These are phyloP conservation scores for Cheilosia impressa DNA, from an alignment of 2,888 invertebrate genomes.

Conservation along the genomic window DNA sequence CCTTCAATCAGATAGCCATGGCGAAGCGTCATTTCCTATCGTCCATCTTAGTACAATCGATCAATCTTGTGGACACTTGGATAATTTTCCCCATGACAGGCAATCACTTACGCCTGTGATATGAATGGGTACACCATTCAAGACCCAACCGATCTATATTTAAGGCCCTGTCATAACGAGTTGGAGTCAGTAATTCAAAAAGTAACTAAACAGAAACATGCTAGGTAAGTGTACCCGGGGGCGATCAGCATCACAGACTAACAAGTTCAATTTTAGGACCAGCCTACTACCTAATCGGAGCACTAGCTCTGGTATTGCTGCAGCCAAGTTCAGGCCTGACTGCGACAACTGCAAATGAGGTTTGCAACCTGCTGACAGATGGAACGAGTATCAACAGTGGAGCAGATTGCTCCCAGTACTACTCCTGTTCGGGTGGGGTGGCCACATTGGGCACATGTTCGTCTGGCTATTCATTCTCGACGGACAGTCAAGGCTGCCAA, in stretches of 20 bases:
- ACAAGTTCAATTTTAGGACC: conserved; percentile 28
- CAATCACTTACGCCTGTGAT: conserved; percentile 28
- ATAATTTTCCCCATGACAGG: not conserved
- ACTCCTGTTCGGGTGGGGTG: conserved; percentile 72
- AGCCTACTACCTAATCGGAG: conserved; percentile 31
- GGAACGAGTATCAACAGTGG: conserved; percentile 73
- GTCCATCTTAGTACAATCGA: not conserved
- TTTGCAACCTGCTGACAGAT: conserved; percentile 76
- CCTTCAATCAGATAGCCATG: not conserved
- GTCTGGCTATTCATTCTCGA: conserved; percentile 73
- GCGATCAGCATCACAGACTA: not conserved
- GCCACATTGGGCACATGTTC: conserved; percentile 71
- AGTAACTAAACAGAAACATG: conserved; percentile 47
- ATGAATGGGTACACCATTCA: not conserved
- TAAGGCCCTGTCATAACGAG: conserved; percentile 27
- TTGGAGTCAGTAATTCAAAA: conserved; percentile 42
- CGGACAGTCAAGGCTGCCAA: conserved; percentile 76
- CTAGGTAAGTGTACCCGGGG: conserved; percentile 30
- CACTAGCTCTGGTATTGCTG: conserved; percentile 15
- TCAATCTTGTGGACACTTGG: not conserved
- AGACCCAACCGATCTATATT: conserved; percentile 32
- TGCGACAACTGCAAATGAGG: conserved; percentile 16
- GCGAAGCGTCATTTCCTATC: not conserved
- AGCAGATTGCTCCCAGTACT: conserved; percentile 76
- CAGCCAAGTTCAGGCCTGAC: conserved; percentile 42